Evolutionary conservation across 2,888 invertebrate genomes (phyloP).

Genomic region (Leistus spinibarbis): DNA sequence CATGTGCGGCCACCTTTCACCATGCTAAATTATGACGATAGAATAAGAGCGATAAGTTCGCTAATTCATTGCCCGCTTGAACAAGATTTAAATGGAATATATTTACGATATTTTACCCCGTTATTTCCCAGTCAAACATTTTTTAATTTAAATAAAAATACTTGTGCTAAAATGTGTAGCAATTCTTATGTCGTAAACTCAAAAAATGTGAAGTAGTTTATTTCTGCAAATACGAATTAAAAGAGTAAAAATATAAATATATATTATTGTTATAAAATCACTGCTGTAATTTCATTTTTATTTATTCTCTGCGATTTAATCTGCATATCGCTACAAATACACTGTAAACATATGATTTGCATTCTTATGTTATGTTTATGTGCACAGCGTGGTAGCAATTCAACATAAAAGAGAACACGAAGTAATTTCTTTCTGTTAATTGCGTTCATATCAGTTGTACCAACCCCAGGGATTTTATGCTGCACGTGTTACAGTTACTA

Average conservation of each 20-base stretch:
- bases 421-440: conserved; percentile 32
- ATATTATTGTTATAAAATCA: too few species aligned
- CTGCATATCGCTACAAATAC: background rate
- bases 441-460: conserved; percentile 22
- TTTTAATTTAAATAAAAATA: too few species aligned
- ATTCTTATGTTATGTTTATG: background rate
- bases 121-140: too few species aligned
- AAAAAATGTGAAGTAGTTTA: too few species aligned
- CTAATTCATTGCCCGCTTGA: conserved; percentile 16
- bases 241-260: too few species aligned
- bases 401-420: background rate
- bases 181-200: too few species aligned
- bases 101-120: conserved; percentile 7
- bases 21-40: conserved; percentile 17
- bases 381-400: background rate
- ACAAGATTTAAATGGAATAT: conserved; percentile 7
- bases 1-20: background rate
- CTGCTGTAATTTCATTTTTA: too few species aligned
- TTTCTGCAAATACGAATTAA: too few species aligned
- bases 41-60: conserved; percentile 11
- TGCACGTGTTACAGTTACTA: background rate
- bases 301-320: background rate
- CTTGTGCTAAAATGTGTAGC: too few species aligned
- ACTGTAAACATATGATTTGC: background rate
- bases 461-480: background rate